phyloP scores from a whole-genome alignment of 2,888 invertebrate species.

The Tribolium freemani region DNA sequence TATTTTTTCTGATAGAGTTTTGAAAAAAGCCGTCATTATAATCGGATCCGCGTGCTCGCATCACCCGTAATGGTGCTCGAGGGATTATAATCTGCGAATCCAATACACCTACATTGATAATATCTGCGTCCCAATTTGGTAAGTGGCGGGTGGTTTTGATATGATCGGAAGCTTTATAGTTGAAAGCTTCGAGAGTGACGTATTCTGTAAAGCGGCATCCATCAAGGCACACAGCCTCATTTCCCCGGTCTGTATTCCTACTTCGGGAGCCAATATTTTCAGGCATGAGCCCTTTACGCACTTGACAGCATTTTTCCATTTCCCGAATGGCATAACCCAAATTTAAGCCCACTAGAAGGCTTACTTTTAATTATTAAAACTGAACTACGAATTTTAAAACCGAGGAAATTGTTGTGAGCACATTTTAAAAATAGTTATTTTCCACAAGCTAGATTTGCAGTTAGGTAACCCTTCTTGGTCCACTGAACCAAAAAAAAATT shows the following conservation, averaged over 20 bases:
- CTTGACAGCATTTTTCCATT: conserved; percentile 47
- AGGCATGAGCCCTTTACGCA: conserved; percentile 42
- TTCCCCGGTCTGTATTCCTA: conserved; percentile 37
- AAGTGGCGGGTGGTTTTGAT: conserved; percentile 42
- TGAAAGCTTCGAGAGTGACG: conserved; percentile 37
- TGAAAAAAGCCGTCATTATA: conserved; percentile 2
- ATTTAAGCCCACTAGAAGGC: neutral
- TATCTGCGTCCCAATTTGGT: conserved; percentile 42
- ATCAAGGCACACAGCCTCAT: conserved; percentile 40
- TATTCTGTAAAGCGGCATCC: conserved; percentile 42
- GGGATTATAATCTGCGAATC: conserved; percentile 32
- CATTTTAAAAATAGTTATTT: no score
- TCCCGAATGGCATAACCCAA: conserved; percentile 21
- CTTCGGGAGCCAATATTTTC: conserved; percentile 42
- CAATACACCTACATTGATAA: conserved; percentile 37
- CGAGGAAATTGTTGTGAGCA: no score
- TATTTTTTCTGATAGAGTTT: neutral
- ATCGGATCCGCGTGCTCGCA: neutral
- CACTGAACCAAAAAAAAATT: no score
- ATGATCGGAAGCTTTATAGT: conserved; percentile 42
- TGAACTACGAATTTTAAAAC: neutral
- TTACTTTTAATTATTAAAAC: conserved; percentile 12
- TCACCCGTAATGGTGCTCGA: conserved; percentile 4
- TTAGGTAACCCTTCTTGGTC: no score
- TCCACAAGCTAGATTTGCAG: no score